Base-by-base conservation (phyloP, 2,113 vertebrate genomes). In the Etia nguti region DNA sequence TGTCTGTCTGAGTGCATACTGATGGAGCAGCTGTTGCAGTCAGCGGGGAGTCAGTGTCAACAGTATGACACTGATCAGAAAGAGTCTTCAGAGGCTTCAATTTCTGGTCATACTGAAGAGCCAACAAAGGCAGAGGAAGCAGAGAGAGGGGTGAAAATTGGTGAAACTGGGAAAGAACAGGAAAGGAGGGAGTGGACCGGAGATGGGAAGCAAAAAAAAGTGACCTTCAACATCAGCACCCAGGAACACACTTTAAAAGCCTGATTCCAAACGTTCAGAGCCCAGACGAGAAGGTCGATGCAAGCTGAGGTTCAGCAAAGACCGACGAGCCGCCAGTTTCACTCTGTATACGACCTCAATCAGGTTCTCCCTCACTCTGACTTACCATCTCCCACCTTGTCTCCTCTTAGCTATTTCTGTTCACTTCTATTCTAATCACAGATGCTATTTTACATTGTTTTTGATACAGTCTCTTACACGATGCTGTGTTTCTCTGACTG, bases 1-100 rank as follows among this genome's bases (percentile, higher is more conserved):
- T 75, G 59, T 90, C 18, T 59, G 83, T 85, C 43, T 89, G 82
- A 91, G 88, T 87, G 87, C 79, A 83, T 90, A 87, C 83, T 89
- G 89, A 93, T 50, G 57, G 62, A 84, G 75, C 90, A 87, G 87
- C 91, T 91, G 88, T 86, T 83, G 24, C 34, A 65, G 55, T 85
- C 90, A 87, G 31, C 12, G 2, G 84, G 86, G 90, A 91, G 52
- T 80, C 91, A 83, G 85, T 80, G 88, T 92, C 86, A 85, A 88
- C 88, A 87, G 77, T 26, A 80, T 3, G 18, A 89, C 81, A 62
- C 75, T 57, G 82, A 94, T 92, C 90, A 88, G 86, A 84, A 73
- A 50, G 9, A 34, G 56, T 68, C 73, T 79, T 41, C 55, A 79
- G 82, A 79, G 55, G 60, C 31, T 84, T 90, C 83, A 24, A 79